Conservation (phyloP, 2,113 vertebrate genomes). For the Equus quagga region DNA sequence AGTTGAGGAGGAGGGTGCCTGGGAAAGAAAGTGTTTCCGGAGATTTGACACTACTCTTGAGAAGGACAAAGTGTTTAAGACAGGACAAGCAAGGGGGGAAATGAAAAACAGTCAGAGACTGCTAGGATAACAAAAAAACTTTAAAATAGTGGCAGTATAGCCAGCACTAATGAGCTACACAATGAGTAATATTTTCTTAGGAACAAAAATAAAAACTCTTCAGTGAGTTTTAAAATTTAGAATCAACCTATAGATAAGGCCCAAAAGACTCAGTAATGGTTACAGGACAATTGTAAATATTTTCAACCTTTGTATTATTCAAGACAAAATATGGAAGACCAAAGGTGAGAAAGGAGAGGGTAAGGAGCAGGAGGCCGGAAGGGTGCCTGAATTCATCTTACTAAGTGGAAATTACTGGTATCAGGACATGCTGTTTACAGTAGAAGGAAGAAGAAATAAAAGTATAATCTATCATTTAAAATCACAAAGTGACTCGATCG, state of each 20-base stretch:
- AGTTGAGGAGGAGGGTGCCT: not conserved
- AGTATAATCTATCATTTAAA: not conserved
- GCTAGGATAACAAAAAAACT: not conserved
- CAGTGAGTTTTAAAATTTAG: not conserved
- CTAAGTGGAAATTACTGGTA: not conserved
- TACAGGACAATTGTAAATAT: not conserved
- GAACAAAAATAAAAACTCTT: conserved; percentile 38
- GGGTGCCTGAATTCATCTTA: not conserved
- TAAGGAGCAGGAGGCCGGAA: not conserved
- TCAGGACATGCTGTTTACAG: not conserved
- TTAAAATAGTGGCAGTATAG: not conserved
- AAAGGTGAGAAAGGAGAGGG: not conserved
- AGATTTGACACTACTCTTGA: not conserved
- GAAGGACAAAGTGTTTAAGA: conserved; percentile 1
- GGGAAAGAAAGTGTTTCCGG: not conserved
- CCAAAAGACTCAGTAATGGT: not conserved
- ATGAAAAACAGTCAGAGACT: not conserved
- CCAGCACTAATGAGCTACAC: not conserved
- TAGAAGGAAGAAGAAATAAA: not conserved
- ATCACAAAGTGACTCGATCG: not conserved
- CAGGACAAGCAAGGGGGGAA: not conserved
- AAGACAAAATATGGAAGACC: conserved; percentile 19
- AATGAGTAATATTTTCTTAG: not conserved
- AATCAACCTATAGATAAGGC: not conserved
- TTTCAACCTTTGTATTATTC: not conserved